Evolutionary conservation across 2,888 invertebrate genomes (phyloP).

Genomic region (Eupithecia inturbata): DNA sequence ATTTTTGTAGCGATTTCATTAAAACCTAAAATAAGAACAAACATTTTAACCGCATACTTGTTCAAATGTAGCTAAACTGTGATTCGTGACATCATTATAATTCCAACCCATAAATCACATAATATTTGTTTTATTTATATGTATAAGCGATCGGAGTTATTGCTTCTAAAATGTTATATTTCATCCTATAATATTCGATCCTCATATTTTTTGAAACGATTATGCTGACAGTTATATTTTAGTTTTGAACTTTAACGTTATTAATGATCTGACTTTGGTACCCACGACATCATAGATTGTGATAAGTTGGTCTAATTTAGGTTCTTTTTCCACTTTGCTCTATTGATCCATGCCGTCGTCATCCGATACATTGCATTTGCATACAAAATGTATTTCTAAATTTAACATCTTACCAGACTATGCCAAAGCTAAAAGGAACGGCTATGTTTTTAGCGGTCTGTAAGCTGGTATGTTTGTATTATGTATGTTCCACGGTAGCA

Average conservation of each 20-base stretch:
- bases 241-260: neutral
- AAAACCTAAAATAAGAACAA: neutral
- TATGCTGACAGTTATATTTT: conserved; percentile 21
- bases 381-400: neutral
- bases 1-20: neutral
- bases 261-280: neutral
- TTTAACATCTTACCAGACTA: too few relatives aligned
- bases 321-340: neutral
- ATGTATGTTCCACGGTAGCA: too few relatives aligned
- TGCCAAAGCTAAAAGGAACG: too few relatives aligned
- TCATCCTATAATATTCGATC: conserved; percentile 20
- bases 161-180: conserved; percentile 25
- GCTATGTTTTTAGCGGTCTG: too few relatives aligned
- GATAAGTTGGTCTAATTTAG: neutral
- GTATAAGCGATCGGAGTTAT: conserved; percentile 35
- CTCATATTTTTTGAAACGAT: conserved; percentile 29
- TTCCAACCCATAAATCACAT: conserved; percentile 34
- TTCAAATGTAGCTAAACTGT: conserved; percentile 3
- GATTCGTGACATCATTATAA: conserved; percentile 32
- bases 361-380: neutral
- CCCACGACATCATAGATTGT: neutral
- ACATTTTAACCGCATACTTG: neutral
- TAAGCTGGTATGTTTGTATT: too few relatives aligned
- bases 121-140: conserved; percentile 24
- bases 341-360: neutral